Conservation (phyloP, 2,113 vertebrate species). For the Xyliphius kryptos region DNA sequence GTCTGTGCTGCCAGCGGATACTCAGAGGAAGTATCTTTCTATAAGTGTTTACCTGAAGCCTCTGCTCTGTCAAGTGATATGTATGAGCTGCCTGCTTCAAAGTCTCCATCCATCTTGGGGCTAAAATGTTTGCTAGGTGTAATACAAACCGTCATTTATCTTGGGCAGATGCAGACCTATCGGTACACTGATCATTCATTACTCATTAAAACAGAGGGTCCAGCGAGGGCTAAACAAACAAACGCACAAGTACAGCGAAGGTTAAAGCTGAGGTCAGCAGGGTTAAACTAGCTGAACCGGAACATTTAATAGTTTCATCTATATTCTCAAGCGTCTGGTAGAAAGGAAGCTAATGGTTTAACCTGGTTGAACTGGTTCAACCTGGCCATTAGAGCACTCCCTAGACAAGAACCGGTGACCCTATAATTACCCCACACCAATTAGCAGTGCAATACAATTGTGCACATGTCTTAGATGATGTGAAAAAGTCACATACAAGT, state of each 20-base stretch:
- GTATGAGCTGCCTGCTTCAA: conserved; percentile 31
- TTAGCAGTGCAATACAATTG: too few species aligned
- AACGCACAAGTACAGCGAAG: conserved; percentile 46
- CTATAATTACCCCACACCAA: too few species aligned
- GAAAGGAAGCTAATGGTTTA: conserved; percentile 12
- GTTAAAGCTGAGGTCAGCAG: conserved; percentile 52
- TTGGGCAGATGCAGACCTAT: conserved; percentile 39
- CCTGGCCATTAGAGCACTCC: too few species aligned
- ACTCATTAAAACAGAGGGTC: conserved; percentile 52
- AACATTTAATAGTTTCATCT: conserved; percentile 48
- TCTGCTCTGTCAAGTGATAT: conserved; percentile 30
- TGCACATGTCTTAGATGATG: too few species aligned
- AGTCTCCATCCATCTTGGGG: conserved; percentile 32
- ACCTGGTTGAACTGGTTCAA: conserved; percentile 19
- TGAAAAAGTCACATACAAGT: too few species aligned
- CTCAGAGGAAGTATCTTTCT: conserved; percentile 21
- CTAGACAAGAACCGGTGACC: too few species aligned
- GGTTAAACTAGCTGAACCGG: conserved; percentile 62
- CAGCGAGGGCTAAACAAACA: conserved; percentile 58
- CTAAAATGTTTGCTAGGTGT: conserved; percentile 61
- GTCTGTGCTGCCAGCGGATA: neutral
- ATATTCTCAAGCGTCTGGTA: conserved; percentile 49
- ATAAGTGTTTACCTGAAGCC: conserved; percentile 18
- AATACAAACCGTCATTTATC: conserved; percentile 50
- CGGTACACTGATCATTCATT: conserved; percentile 55